Evolutionary conservation across 2,797 vertebrate species (phyloP).

Genomic region (Lemur catta): DNA sequence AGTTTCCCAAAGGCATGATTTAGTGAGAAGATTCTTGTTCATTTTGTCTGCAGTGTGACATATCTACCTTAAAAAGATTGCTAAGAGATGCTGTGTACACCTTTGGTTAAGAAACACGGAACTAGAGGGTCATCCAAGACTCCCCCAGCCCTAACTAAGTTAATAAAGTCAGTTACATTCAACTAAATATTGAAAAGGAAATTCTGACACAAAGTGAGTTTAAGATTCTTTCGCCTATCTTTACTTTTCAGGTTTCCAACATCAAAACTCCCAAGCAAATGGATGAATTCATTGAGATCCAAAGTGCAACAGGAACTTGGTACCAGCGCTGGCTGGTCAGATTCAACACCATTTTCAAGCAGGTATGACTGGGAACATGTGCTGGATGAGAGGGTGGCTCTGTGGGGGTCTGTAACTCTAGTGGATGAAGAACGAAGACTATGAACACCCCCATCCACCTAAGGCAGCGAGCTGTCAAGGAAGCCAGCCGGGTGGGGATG

Average conservation of each 20-base stretch:
- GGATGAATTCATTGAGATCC: conserved; percentile 99
- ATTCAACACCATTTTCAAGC: conserved; percentile 91
- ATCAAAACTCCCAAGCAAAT: conserved; percentile 96
- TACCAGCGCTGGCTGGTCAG: conserved; percentile 97
- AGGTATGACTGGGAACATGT: conserved; percentile 84
- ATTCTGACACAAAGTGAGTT: not conserved
- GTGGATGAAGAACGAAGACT: not conserved
- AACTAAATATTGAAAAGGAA: not conserved
- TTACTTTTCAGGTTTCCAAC: conserved; percentile 89
- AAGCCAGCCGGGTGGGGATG: accelerated
- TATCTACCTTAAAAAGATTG: not conserved
- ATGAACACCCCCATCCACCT: not conserved
- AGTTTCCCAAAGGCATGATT: not conserved
- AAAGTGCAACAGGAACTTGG: conserved; percentile 96
- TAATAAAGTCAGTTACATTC: not conserved
- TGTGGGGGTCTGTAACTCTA: accelerated
- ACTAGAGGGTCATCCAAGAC: not conserved
- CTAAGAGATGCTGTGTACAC: not conserved
- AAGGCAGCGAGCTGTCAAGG: not conserved
- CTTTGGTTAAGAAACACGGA: not conserved
- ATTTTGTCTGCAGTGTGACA: not conserved
- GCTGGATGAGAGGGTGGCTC: not conserved
- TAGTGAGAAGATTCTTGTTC: not conserved
- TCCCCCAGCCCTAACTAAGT: not conserved
- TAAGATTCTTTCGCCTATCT: accelerated